Base-by-base conservation (phyloP, 2,113 vertebrate genomes). In the Calonectris borealis region DNA sequence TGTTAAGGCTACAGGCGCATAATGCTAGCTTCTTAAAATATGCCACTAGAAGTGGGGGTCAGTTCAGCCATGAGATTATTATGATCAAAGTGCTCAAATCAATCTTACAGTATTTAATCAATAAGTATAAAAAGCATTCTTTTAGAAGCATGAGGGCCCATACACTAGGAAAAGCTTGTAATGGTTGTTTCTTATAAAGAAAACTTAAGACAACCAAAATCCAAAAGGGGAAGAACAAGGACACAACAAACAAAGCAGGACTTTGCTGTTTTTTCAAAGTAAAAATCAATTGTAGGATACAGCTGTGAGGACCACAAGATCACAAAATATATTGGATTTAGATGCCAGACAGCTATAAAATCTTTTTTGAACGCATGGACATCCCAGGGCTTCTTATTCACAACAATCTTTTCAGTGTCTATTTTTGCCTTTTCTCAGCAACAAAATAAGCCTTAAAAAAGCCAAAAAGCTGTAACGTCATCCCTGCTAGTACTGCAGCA, bases 221-320 rank as follows among this genome's bases (percentile, higher is more conserved):
- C 55, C 84, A 69, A 86, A 26, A 0, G 11, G 64, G 61, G 16
- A 40, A 48, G 69, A 95, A 42, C 38, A 92, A 78, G n/a, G 55
- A 77, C 72, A 83, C 49, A 54, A 62, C 86, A 95, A 94, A 82
- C 64, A 96, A 96, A 96, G 48, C 24, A 91, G 49, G 38, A 92
- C 34, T 90, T 93, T 22, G 75, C 42, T 71, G 19, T 40, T 96
- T 96, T 87, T 93, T 93, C 52, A 86, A 62, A 93, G 54, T 64
- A 36, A 51, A 96, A 97, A 90, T 57, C 86, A 62, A 40, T 96
- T 96, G 64, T 44, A 11, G 1, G 42, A 34, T 83, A 87, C 61
- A 76, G 38, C 32, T 89, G 55, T 94, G 88, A 90, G 54, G 57
- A 64, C 13, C 38, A 93, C 44, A 93, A 62, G 46, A 83, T 83